Base-by-base conservation (phyloP, 2,113 vertebrate species). In the Bufo bufo region DNA sequence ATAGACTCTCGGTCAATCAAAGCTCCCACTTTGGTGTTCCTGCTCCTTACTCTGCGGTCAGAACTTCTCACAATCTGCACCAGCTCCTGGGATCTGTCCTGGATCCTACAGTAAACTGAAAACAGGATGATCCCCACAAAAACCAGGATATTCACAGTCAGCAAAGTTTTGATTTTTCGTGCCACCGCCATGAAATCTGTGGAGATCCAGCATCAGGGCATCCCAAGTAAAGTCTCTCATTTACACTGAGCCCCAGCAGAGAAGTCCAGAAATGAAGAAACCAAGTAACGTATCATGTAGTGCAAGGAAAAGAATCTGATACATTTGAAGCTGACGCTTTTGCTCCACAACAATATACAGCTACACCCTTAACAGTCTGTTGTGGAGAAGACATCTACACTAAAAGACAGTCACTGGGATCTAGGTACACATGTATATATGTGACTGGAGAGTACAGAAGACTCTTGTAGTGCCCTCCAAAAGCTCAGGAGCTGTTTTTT, bases 91-190 rank as follows among this genome's bases (percentile, higher is more conserved):
- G 97, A 97, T 85, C 98, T 96, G 93, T 96, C 97, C 92, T 97
- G 97, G 91, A 99, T 96, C 94, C 98, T 95, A 96, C 98, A 99
- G 96, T 99, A 99, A 43, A 97, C 97, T 54, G 98, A 99, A 95
- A 99, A 99, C 90, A 99, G 93, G 91, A 99, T 96, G 92, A 99
- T 97, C 78, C 97, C 98, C 92, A 98, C 96, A 82, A 99, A 99
- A 91, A 98, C 97, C 89, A 99, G 91, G 90, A 99, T 98, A 95
- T 99, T 99, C 91, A 99, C 97, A 90, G 98, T 99, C 96, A 99
- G 96, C 96, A 99, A 96, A 97, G 98, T 99, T 96, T 97, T 97
- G 93, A 99, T 97, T 94, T 96, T 98, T 93, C 98, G 96, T 96
- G 97, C 97, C 95, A 97, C 96, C 95, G 98, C 98, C 98, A 99